Conservation (phyloP, 1,140 invertebrate species). For the Idris sp. region DNA sequence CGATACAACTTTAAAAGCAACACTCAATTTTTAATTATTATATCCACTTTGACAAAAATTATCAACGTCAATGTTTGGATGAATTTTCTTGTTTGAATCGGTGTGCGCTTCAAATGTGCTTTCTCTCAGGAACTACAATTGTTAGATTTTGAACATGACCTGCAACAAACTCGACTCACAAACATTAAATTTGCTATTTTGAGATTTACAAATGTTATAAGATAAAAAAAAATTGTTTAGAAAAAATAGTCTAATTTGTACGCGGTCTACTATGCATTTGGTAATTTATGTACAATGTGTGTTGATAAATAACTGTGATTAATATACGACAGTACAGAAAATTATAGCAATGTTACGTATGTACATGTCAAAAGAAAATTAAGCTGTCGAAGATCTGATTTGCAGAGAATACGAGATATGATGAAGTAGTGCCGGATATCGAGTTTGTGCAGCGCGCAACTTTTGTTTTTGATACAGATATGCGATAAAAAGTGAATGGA, state of each 20-base stretch:
- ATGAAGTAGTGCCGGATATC: constrained; percentile 41
- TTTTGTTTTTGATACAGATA: constrained; percentile 23
- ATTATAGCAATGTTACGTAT: constrained; percentile 38
- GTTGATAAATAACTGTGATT: constrained; percentile 28
- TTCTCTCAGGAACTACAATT: constrained; percentile 40
- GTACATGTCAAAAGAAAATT: constrained; percentile 44
- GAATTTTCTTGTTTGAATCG: constrained; percentile 17
- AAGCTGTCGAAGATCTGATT: constrained; percentile 49
- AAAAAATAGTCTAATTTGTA: too few relatives aligned
- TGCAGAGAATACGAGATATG: constrained; percentile 46
- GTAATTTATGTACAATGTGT: constrained; percentile 44
- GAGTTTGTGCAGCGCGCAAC: constrained; percentile 42
- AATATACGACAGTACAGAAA: constrained; percentile 34
- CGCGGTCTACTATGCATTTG: constrained; percentile 3
- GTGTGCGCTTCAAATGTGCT: constrained; percentile 41
- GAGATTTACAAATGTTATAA: constrained; percentile 5
- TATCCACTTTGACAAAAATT: neutral
- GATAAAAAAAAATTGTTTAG: too few relatives aligned
- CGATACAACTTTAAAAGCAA: constrained; percentile 13
- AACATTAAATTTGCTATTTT: too few relatives aligned
- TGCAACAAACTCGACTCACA: constrained; percentile 54
- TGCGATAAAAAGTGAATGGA: constrained; percentile 29
- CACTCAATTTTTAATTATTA: neutral
- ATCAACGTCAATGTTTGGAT: constrained; percentile 3
- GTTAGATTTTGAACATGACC: constrained; percentile 53